Conservation (phyloP, 1,140 invertebrate species). For the Bombus turneri region DNA sequence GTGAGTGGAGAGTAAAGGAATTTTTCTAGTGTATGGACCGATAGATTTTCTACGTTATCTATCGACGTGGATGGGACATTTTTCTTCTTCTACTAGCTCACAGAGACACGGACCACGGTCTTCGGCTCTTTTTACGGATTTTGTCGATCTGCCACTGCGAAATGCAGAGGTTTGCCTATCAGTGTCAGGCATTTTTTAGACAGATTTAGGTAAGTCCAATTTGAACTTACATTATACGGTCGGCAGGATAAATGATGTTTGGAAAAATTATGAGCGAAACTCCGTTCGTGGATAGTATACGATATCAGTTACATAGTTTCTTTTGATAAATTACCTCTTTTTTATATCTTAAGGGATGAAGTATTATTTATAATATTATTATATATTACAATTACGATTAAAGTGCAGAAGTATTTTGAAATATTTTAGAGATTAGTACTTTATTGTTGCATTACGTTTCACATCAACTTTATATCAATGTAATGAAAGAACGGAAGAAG, state of each 20-base stretch:
- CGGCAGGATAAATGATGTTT: neutral
- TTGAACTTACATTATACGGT: constrained; percentile 5
- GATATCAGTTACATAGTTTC: neutral
- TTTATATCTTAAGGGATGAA: neutral
- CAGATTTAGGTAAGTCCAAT: constrained; percentile 52
- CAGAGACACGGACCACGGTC: neutral
- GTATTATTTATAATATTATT: neutral
- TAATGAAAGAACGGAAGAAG: too few species aligned
- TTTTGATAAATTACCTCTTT: neutral
- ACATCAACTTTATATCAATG: too few species aligned
- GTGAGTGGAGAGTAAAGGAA: neutral
- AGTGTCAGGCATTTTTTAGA: neutral
- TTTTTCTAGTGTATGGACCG: constrained; percentile 15
- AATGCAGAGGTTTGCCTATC: constrained; percentile 9
- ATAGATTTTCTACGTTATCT: neutral
- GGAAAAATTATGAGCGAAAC: neutral
- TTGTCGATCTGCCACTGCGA: neutral
- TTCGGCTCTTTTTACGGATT: constrained; percentile 15
- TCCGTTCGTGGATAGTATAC: neutral
- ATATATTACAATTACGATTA: neutral
- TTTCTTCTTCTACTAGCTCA: neutral
- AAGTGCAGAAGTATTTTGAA: neutral
- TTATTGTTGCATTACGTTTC: neutral
- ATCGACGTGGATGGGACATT: neutral
- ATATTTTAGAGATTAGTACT: neutral